These are phyloP conservation scores for Psilopogon haemacephalus DNA, from an alignment of 2,113 vertebrate species.

Conservation along the genomic window DNA sequence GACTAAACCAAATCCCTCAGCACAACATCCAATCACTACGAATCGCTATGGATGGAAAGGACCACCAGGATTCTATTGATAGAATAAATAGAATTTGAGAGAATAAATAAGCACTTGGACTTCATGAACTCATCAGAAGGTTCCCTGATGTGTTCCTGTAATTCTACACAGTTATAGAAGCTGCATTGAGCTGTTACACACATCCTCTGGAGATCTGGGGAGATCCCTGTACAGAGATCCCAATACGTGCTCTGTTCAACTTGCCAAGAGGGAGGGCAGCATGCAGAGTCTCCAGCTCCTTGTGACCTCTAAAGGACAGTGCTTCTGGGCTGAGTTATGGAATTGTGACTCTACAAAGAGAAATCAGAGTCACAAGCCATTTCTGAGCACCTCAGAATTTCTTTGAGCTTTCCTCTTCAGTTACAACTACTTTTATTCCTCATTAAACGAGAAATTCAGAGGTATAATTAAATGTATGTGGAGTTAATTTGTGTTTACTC, in stretches of 20 bases:
- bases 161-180: background rate
- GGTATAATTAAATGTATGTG: background rate
- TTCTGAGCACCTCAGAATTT: background rate
- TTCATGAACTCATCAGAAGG: background rate
- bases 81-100: fast-evolving
- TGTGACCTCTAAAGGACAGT: background rate
- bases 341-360: background rate
- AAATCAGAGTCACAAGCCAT: background rate
- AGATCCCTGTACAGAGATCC: background rate
- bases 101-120: background rate
- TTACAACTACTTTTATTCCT: background rate
- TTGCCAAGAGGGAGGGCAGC: background rate
- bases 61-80: too few species aligned
- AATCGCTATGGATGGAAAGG: too few species aligned
- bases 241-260: too few species aligned
- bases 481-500: background rate
- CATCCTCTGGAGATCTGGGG: background rate
- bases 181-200: background rate
- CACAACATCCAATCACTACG: too few species aligned
- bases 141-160: background rate
- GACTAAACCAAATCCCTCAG: too few species aligned
- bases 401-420: background rate
- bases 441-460: background rate
- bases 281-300: background rate
- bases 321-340: background rate